phyloP scores from a whole-genome alignment of 2,113 vertebrate genomes.

The Oreochromis tanganicae region DNA sequence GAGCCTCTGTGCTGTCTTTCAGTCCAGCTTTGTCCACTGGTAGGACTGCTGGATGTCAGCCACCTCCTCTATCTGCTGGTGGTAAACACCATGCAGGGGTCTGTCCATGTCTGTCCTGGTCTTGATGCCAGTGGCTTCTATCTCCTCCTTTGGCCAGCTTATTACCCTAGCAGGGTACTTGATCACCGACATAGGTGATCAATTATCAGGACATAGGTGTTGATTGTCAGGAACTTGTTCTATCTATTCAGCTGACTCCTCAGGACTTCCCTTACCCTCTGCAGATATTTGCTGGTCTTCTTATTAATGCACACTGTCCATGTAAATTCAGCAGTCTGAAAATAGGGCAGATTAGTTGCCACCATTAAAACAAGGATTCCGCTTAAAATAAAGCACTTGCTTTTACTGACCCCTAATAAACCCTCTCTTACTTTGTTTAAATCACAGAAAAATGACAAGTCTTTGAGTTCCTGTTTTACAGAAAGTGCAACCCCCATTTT shows the following conservation, averaged over 20 bases:
- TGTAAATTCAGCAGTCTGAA: not conserved
- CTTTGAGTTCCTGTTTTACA: not conserved
- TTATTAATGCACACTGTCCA: not conserved
- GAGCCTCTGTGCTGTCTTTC: not conserved
- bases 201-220: not conserved
- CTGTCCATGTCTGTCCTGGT: not conserved
- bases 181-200: not conserved
- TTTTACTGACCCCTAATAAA: not conserved
- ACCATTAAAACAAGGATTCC: not conserved
- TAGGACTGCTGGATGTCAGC: not conserved
- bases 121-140: not conserved
- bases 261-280: not conserved
- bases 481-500: not conserved
- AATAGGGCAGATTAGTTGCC: not conserved
- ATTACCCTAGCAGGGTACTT: not conserved
- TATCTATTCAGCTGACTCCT: not conserved
- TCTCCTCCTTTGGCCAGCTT: not conserved
- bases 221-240: not conserved
- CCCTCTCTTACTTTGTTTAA: not conserved
- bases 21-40: not conserved
- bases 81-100: not conserved
- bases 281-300: not conserved
- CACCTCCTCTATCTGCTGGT: not conserved
- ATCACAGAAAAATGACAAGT: not conserved
- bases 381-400: not conserved